A percentile compares a stretch with the other conserved stretches of the same genome.
Evolutionary conservation across 1,140 invertebrate species (phyloP).

Genomic region (Apocrypta bakeri): DNA sequence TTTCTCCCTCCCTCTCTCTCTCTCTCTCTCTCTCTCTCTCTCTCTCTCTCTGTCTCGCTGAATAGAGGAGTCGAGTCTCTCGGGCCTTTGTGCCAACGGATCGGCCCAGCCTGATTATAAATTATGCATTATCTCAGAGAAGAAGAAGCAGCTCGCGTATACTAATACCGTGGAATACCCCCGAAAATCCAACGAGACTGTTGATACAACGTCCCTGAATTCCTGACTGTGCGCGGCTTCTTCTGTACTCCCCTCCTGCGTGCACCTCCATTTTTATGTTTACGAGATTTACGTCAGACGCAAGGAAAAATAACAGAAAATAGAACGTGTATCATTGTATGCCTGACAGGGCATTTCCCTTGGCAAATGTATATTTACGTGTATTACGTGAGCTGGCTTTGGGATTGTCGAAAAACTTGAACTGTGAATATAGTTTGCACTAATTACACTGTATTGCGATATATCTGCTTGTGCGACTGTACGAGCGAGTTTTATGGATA

Average conservation of each 20-base stretch:
- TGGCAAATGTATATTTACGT: background rate
- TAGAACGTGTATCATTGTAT: conserved; percentile 30
- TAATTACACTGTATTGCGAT: background rate
- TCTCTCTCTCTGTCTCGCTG: conserved; percentile 17
- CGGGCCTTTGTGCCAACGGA: conserved; percentile 53
- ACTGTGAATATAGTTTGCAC: background rate
- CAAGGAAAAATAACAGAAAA: conserved; percentile 16
- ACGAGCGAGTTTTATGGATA: background rate
- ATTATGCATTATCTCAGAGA: conserved; percentile 72
- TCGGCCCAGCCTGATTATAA: conserved; percentile 74
- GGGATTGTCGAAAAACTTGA: background rate
- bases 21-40: background rate
- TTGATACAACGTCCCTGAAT: conserved; percentile 45
- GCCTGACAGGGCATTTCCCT: conserved; percentile 31
- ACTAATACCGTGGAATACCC: conserved; percentile 57
- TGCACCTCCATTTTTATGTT: background rate
- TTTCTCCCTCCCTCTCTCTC: conserved; percentile 26
- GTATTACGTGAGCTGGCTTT: conserved; percentile 22
- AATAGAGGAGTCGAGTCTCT: conserved; percentile 46
- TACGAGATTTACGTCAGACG: background rate
- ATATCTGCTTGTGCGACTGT: background rate
- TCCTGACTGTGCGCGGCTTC: conserved; percentile 16
- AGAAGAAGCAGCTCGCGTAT: conserved; percentile 53
- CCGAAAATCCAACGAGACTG: conserved; percentile 62
- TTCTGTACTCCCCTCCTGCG: conserved; percentile 20